These are phyloP conservation scores for Helobdella robusta DNA, from an alignment of 2,888 invertebrate species.

Conservation along the genomic window DNA sequence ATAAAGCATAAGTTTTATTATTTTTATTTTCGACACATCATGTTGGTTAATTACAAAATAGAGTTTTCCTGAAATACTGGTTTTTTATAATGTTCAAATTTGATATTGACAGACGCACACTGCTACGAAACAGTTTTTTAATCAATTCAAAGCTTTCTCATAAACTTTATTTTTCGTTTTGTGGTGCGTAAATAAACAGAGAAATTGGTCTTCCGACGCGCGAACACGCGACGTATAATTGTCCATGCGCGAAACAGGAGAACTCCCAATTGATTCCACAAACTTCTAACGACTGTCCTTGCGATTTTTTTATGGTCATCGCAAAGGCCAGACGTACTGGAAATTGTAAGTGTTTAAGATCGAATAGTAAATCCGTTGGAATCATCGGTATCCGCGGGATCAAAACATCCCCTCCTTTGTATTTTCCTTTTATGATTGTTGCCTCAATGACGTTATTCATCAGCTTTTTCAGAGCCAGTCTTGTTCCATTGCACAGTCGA, in stretches of 20 bases:
- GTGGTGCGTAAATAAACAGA: no score
- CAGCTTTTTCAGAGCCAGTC: slow-evolving; percentile 33
- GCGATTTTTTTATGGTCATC: slow-evolving; percentile 2
- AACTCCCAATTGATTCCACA: no score
- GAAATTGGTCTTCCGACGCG: slow-evolving; percentile 28
- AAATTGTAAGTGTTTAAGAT: slow-evolving; percentile 1
- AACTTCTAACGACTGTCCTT: slow-evolving; percentile 22
- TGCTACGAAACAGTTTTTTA: no score
- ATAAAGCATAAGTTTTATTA: no score
- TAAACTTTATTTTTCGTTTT: no score
- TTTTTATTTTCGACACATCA: no score
- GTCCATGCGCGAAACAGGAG: slow-evolving; percentile 27
- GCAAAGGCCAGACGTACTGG: slow-evolving; percentile 6
- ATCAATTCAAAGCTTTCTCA: no score
- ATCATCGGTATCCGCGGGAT: slow-evolving; percentile 35
- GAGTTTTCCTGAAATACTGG: no score
- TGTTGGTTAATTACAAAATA: no score
- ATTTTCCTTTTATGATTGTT: slow-evolving; percentile 31
- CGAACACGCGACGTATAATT: slow-evolving; percentile 27
- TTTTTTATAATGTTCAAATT: no score
- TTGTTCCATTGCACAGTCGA: slow-evolving; percentile 38
- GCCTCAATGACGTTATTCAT: slow-evolving; percentile 34
- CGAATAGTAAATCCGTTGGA: slow-evolving; percentile 27
- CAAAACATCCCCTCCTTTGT: slow-evolving; percentile 34
- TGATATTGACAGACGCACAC: no score